Evolutionary conservation across 2,113 vertebrate genomes (phyloP), one percentile per base, ranked within the genome.

Genomic region (Eurystomus gularis): DNA sequence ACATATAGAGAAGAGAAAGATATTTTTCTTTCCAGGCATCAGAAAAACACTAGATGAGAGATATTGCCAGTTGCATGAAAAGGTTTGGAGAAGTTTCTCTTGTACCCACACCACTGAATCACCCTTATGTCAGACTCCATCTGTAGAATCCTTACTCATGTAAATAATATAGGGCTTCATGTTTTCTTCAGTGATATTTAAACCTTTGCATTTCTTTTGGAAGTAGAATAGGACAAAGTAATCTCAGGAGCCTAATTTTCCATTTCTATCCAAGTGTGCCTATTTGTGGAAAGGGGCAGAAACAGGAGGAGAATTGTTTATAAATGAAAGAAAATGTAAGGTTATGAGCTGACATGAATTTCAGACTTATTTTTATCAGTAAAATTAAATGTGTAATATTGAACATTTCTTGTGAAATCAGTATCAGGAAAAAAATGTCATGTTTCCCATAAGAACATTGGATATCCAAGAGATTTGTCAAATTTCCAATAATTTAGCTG

Each of bases 401-500:
- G 70, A 81, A 93, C 39, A 79, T 55, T 84, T 77, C 66, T 33
- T 62, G 29, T 87, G 55, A 90, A 57, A 94, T 57, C 23, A 70
- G 13, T 18, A 46, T 14, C 24, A 57, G 23, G 28, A 68, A 71
- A 57, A 49, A 58, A 62, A 55, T 96, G 18, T 65, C 28, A 60
- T 39, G 40, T 42, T 90, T 92, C 62, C 68, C 28, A 33, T 40
- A 82, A 68, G 80, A 91, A 91, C 62, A 72, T 1, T 79, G 25
- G 29, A 25, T 84, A 89, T 28, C 42, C 52, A 80, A 79, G 49
- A 87, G 16, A 44, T 60, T 78, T 90, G n/a, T 60, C 57, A 93
- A 84, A 86, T 94, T 84, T 93, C 89, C 37, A 37, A 48, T 26
- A 93, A 93, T 91, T 94, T 88, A 66, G 87, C 81, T 68, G 82